Conservation (phyloP, 2,888 invertebrate genomes). For the Drosophila vallismaia region DNA sequence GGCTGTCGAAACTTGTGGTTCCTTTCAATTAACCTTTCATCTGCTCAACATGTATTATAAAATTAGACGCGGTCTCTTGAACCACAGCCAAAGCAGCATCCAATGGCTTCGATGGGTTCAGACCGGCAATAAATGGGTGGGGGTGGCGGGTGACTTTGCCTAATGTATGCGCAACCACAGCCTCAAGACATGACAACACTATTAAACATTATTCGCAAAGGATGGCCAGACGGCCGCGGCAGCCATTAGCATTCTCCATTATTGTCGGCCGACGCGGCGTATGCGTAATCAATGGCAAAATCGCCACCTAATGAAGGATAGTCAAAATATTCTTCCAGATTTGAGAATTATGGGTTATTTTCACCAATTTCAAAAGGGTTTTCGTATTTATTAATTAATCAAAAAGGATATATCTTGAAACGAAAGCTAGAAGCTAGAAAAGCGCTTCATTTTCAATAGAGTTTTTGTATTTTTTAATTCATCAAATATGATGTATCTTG, state of each 20-base stretch:
- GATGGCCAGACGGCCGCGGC: conserved; percentile 4
- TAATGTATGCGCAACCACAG: conserved; percentile 76
- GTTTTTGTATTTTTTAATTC: too few relatives aligned
- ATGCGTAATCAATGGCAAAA: conserved; percentile 49
- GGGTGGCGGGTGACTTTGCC: conserved; percentile 39
- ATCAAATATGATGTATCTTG: too few relatives aligned
- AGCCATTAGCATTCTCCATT: conserved; percentile 17
- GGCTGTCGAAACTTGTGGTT: conserved; percentile 75
- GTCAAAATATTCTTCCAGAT: not conserved
- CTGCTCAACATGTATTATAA: conserved; percentile 79
- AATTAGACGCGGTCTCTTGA: conserved; percentile 75
- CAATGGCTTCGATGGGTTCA: not conserved
- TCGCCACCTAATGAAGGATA: conserved; percentile 1
- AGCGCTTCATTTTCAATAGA: too few relatives aligned
- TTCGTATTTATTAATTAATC: not conserved
- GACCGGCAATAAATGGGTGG: conserved; percentile 8
- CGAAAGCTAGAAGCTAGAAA: too few relatives aligned
- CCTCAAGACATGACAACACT: conserved; percentile 77
- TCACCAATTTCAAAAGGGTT: too few relatives aligned
- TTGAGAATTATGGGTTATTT: not conserved
- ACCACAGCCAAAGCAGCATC: conserved; percentile 45
- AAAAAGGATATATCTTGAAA: not conserved
- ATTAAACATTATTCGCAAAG: conserved; percentile 69
- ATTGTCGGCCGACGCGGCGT: conserved; percentile 36
- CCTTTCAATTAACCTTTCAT: conserved; percentile 77